Conservation (phyloP, 2,113 vertebrate species). For the Atractosteus spatula region DNA sequence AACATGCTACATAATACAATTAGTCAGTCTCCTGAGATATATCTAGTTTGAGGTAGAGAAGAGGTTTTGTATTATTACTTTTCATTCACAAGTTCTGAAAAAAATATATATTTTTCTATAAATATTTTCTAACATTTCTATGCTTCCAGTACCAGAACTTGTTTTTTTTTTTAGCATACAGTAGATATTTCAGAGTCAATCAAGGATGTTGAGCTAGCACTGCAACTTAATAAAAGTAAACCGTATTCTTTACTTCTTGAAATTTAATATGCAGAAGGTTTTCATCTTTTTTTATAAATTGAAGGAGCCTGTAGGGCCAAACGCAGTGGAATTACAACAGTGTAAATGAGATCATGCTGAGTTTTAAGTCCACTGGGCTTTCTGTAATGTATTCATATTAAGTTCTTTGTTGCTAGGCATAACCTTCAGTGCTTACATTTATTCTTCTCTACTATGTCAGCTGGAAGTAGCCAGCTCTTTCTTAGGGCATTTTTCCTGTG, state of each 20-base stretch:
- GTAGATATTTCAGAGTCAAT: background rate
- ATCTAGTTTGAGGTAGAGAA: background rate
- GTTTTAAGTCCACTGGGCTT: constrained; percentile 6
- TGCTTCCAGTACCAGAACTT: too few species aligned
- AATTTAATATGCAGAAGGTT: constrained; percentile 9
- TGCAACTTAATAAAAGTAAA: constrained; percentile 1
- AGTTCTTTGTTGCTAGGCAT: constrained; percentile 21
- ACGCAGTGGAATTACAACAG: constrained; percentile 10
- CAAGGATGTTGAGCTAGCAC: background rate
- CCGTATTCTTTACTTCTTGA: background rate
- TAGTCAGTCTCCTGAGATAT: background rate
- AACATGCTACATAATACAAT: background rate
- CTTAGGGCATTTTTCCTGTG: constrained; percentile 50
- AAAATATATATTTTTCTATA: too few species aligned
- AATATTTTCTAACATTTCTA: too few species aligned
- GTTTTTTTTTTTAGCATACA: too few species aligned
- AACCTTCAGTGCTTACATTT: constrained; percentile 17
- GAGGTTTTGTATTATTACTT: background rate
- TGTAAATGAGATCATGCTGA: constrained; percentile 4
- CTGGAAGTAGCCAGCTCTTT: constrained; percentile 17
- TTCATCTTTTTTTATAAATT: background rate
- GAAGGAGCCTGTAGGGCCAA: constrained; percentile 1
- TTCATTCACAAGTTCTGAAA: background rate
- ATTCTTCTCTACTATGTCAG: constrained; percentile 27
- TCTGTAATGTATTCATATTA: constrained; percentile 25